Base-by-base conservation (phyloP, 2,797 vertebrate genomes). In the Neosalanx taihuensis region DNA sequence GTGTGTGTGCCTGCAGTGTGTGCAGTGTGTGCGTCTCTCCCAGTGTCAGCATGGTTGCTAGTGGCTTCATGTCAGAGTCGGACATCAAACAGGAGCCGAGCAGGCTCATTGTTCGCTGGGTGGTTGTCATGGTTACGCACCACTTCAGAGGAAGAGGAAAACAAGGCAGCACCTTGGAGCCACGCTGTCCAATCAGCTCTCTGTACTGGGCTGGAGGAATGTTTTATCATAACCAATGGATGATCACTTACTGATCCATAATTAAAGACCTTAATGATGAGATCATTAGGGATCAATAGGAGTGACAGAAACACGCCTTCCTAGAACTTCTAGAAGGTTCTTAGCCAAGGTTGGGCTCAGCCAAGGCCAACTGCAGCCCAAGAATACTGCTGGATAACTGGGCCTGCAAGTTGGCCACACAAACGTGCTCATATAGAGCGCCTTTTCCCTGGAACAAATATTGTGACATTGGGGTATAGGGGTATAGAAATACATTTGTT, bases 41-140 rank as follows among this genome's bases (percentile, higher is more conserved):
- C 5, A 17, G 5, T 56, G 51, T n/a, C 17, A n/a, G 15, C 18
- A 56, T 56, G 4, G 51, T 46, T 3, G 12, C 7, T 10, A 46
- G 41, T 46, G 2, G 2, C 41, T 46, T 46, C 10, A 46, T 46
- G 41, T 46, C 41, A 46, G 10, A 26, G 71, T 35, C 66, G 41
- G 65, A 57, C n/a, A 59, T 31, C 71, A 57, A 60, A 20, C 31
- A 65, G 64, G 56, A 64, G 12, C 72, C 72, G 73, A 72, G 67
- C 31, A 23, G 46, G 37, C 70, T 75, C 70, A 75, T 76, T 76
- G 78, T 80, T 79, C 70, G 70, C 67, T 72, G 73, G 66, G 62
- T 58, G 79, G 82, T 84, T 76, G 80, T 78, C 82, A 84, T 81
- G 78, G 79, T 74, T 81, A 84, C 77, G 35, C 76, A 63, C 70